Conservation (phyloP, 2,113 vertebrate genomes). For the Lethenteron camtschaticum region DNA sequence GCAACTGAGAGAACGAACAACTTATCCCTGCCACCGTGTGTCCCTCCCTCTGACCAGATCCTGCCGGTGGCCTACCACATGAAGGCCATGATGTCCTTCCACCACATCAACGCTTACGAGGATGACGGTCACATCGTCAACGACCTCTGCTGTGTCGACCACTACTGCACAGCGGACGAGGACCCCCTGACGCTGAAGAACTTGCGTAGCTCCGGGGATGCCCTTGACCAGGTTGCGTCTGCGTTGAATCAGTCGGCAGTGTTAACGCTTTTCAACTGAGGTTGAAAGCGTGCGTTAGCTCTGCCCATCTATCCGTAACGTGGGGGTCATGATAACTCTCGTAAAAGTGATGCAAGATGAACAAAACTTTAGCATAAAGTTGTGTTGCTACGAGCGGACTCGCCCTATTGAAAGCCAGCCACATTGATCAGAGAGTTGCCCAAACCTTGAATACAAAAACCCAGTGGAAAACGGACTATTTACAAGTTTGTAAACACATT, state of each 20-base stretch:
- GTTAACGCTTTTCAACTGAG: not conserved
- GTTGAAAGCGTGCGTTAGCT: not conserved
- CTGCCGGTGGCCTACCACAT: conserved; percentile 23
- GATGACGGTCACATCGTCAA: conserved; percentile 42
- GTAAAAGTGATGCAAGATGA: not conserved
- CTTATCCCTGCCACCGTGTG: no score
- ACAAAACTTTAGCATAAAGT: not conserved
- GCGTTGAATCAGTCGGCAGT: not conserved
- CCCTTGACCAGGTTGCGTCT: conserved; percentile 40
- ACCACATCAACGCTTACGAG: conserved; percentile 74
- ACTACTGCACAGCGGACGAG: conserved; percentile 24
- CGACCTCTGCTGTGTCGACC: conserved; percentile 51
- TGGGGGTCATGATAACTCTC: no score
- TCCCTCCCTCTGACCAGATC: no score
- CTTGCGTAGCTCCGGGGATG: conserved; percentile 38
- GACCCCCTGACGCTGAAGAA: conserved; percentile 40
- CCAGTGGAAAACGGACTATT: no score
- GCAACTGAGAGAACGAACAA: no score
- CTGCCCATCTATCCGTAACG: no score
- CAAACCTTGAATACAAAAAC: no score
- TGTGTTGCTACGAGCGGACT: no score
- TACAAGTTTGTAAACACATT: no score
- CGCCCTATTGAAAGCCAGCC: no score
- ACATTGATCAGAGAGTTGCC: no score
- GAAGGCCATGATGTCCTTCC: conserved; percentile 35